Base-by-base conservation (phyloP, 2,797 vertebrate genomes). In the Florisuga fusca region DNA sequence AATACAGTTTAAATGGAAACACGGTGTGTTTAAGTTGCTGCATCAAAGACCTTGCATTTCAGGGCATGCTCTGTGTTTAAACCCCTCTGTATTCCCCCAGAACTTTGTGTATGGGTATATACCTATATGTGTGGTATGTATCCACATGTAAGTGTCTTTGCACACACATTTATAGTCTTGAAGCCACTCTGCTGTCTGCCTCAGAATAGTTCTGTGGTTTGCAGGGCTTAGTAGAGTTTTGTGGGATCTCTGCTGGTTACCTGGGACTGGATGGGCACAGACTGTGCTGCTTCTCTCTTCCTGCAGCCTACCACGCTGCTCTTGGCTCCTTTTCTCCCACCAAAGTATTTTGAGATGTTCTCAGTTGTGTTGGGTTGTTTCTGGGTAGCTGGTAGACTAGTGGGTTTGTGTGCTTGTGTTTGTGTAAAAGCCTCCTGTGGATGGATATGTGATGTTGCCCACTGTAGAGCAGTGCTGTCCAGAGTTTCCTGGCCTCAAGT, bases 11-110 rank as follows among this genome's bases (percentile, higher is more conserved):
- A 90, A 21, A 10, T 36, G 78, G 63, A 93, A 93, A 67, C 57
- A 84, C 64, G 91, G 50, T 46, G 36, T 53, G 89, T 91, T 92
- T 93, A 87, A 89, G 48, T 67, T 88, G 41, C 75, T 84, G 59
- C 78, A 82, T 77, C 61, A 83, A 74, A 89, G 89, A 41, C 43
- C 17, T 4, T 75, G 58, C 10, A 1, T 78, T 94, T 71, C 2
- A 1, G 73, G 51, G 62, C 54, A 12, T 23, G 34, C 46, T 91
- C 4, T 78, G 4, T 0, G 0, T 58, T 75, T 81, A 50, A 68
- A 73, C 84, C 29, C 18, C 31, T n/a, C 50, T 80, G 41, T 51
- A n/a, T 92, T 79, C 17, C n/a, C 29, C 34, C 23, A 41, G 46
- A 59, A 57, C 38, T 72, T 51, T 38, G n/a, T 43, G 36, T n/a